A percentile compares a stretch with the other conserved stretches of the same genome.
Evolutionary conservation across 2,113 vertebrate genomes (phyloP).

Genomic region (cattle (Bos taurus)): DNA sequence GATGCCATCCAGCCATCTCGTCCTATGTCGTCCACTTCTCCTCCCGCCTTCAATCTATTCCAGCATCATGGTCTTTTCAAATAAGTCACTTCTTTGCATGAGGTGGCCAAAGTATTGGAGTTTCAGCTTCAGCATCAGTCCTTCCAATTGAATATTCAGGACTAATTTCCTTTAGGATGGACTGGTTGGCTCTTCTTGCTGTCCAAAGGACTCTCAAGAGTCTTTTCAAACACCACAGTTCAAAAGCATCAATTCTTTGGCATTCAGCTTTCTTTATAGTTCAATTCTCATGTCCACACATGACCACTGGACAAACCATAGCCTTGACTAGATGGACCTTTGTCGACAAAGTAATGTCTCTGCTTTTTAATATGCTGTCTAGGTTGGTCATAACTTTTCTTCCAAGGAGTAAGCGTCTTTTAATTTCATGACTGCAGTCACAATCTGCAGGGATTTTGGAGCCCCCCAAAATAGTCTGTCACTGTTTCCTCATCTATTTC

Average conservation of each 20-base stretch:
- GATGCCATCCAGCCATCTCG: background rate
- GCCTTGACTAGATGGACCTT: background rate
- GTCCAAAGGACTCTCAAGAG: background rate
- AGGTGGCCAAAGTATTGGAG: background rate
- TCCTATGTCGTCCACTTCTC: background rate
- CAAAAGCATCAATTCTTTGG: background rate
- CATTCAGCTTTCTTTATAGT: background rate
- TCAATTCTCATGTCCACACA: background rate
- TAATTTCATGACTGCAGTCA: background rate
- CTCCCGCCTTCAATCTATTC: background rate
- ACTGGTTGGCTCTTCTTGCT: background rate
- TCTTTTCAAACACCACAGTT: background rate
- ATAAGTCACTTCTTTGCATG: background rate
- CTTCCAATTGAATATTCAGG: background rate
- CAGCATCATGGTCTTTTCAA: background rate
- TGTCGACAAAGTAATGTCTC: background rate
- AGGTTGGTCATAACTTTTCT: background rate
- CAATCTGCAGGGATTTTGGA: background rate
- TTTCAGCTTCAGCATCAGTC: background rate
- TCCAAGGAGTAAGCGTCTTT: background rate
- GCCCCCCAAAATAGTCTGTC: background rate
- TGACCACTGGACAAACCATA: background rate
- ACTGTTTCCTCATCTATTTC: background rate
- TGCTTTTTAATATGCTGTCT: background rate
- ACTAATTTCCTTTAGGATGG: background rate